These are phyloP conservation scores for Calypte anna DNA, from an alignment of 2,113 vertebrate species.

Conservation along the genomic window DNA sequence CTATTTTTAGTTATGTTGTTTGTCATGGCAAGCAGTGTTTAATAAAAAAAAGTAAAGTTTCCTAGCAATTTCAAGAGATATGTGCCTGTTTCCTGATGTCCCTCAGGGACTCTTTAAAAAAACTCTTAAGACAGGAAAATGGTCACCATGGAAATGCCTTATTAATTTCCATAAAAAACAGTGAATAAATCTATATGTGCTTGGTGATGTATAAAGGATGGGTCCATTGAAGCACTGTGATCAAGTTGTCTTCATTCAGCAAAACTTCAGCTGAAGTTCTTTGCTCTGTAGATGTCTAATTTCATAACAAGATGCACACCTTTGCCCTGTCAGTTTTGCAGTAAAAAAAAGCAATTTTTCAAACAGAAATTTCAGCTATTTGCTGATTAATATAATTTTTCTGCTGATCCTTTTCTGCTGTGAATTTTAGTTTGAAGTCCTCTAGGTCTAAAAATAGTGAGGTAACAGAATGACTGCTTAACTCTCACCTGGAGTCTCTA, in stretches of 20 bases:
- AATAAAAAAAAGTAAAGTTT: conserved; percentile 43
- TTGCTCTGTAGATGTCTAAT: not conserved
- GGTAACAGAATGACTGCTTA: not conserved
- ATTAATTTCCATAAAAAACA: not conserved
- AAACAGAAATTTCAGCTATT: not conserved
- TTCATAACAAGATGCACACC: not conserved
- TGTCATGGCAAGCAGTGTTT: conserved; percentile 62
- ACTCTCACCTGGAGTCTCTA: not conserved
- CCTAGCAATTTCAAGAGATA: conserved; percentile 40
- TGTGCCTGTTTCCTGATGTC: conserved; percentile 3
- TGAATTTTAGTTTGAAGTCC: not conserved
- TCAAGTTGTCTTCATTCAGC: not conserved
- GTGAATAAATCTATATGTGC: not conserved
- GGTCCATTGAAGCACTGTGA: not conserved
- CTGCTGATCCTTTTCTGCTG: not conserved
- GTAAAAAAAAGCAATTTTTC: not conserved
- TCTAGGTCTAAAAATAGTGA: not conserved
- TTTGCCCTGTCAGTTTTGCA: not conserved
- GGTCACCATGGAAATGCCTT: conserved; percentile 1
- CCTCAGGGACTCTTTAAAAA: not conserved
- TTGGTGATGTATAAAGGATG: not conserved
- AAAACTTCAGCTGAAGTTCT: not conserved
- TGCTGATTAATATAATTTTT: not conserved
- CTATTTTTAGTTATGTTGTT: conserved; percentile 65
- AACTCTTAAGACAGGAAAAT: not conserved